Evolutionary conservation across 2,113 vertebrate genomes (phyloP).

Genomic region (Gracilinanus agilis): DNA sequence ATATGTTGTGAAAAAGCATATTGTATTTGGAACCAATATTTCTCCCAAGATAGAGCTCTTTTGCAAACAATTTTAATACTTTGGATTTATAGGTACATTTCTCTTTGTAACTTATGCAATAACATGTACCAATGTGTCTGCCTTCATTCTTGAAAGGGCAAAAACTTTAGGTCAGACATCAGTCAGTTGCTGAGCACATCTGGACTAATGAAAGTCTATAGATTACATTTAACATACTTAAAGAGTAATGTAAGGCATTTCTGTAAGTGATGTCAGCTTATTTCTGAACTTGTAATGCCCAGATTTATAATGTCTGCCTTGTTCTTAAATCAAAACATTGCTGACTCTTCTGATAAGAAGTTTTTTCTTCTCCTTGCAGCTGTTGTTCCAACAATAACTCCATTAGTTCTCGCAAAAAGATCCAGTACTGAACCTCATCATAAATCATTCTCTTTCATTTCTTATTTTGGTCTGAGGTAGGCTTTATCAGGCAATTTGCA

Average conservation of each 20-base stretch:
- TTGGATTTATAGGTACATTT: constrained; percentile 59
- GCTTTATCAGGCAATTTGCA: background rate
- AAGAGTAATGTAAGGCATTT: constrained; percentile 53
- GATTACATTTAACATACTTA: constrained; percentile 59
- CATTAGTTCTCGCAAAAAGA: constrained; percentile 67
- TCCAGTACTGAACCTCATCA: constrained; percentile 60
- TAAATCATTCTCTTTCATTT: constrained; percentile 11
- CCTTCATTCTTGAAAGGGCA: constrained; percentile 63
- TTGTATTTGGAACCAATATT: constrained; percentile 59
- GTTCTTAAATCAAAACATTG: constrained; percentile 75
- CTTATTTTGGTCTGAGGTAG: background rate
- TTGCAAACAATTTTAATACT: constrained; percentile 53
- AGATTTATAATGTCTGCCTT: constrained; percentile 75
- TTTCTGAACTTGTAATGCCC: constrained; percentile 59
- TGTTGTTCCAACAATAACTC: constrained; percentile 52
- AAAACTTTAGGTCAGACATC: constrained; percentile 59
- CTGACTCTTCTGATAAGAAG: constrained; percentile 65
- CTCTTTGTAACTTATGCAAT: constrained; percentile 45
- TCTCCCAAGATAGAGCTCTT: constrained; percentile 36
- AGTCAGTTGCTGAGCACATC: constrained; percentile 63
- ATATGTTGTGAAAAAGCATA: constrained; percentile 23
- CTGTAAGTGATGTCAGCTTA: constrained; percentile 72
- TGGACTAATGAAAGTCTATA: constrained; percentile 68
- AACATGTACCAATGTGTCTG: constrained; percentile 36
- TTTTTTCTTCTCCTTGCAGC: constrained; percentile 58